phyloP scores from a whole-genome alignment of 2,797 vertebrate species.

The Alcedo quadribrachys region DNA sequence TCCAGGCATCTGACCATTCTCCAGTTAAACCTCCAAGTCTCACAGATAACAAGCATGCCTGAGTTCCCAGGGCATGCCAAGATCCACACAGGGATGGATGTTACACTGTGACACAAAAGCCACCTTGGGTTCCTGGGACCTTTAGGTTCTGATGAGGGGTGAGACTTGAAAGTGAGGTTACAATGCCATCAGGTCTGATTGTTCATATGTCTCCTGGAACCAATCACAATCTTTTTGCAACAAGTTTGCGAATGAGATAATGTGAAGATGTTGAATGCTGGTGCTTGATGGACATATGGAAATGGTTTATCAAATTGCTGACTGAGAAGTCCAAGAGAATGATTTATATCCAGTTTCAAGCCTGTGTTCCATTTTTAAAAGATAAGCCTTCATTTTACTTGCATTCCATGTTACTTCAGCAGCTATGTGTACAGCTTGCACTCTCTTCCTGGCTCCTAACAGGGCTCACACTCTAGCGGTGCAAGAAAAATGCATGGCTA shows the following conservation, averaged over 20 bases:
- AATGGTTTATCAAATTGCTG: not conserved
- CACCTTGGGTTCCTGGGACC: not conserved
- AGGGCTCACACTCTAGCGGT: fast-evolving
- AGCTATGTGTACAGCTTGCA: not conserved
- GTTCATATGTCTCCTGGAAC: not conserved
- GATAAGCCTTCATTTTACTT: not conserved
- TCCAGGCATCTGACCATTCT: not conserved
- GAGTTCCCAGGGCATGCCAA: not conserved
- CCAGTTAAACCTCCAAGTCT: not conserved
- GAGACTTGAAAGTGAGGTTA: not conserved
- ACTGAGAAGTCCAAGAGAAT: not conserved
- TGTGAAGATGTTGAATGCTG: not conserved
- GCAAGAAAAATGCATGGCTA: not conserved
- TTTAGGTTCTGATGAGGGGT: not conserved
- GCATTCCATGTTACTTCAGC: not conserved
- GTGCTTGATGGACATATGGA: not conserved
- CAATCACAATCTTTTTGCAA: not conserved
- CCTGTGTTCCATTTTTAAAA: not conserved
- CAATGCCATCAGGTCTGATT: not conserved
- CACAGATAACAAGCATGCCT: fast-evolving
- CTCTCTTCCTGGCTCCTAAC: not conserved
- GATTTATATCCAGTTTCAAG: not conserved
- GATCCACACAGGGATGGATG: not conserved
- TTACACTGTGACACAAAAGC: not conserved
- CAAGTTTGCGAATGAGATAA: not conserved